phyloP scores from a whole-genome alignment of 35 echinoderm and acorn worm genomes.

The Ptychodera flava region DNA sequence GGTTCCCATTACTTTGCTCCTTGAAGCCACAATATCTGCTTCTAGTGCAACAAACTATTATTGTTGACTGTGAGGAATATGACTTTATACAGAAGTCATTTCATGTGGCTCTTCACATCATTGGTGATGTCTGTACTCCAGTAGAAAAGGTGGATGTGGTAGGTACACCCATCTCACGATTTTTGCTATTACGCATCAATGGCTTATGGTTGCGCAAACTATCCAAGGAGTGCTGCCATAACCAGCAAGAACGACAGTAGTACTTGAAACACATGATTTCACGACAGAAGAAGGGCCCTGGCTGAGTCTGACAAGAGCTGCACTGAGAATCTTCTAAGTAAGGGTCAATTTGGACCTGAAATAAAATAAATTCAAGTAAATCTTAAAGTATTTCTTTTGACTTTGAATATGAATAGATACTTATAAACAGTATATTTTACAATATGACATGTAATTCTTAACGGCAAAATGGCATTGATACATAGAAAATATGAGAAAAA shows the following conservation, averaged over 20 bases:
- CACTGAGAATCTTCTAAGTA: conserved; percentile 93
- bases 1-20: too few relatives aligned
- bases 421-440: too few relatives aligned
- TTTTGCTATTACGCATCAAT: conserved; percentile 70
- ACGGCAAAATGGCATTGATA: too few relatives aligned
- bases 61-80: too few relatives aligned
- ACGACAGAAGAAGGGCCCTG: conserved; percentile 96
- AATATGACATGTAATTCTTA: too few relatives aligned
- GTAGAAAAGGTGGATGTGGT: neutral
- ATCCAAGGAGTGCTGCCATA: conserved; percentile 93
- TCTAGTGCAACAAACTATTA: too few relatives aligned
- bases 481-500: too few relatives aligned
- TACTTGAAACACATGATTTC: conserved; percentile 94
- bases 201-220: conserved; percentile 84
- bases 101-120: too few relatives aligned
- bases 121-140: neutral
- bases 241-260: conserved; percentile 96
- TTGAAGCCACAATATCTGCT: too few relatives aligned
- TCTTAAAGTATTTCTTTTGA: too few relatives aligned
- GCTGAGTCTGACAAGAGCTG: conserved; percentile 71
- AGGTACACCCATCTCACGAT: neutral
- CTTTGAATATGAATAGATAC: too few relatives aligned
- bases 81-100: too few relatives aligned
- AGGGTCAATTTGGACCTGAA: conserved; percentile 92
- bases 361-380: conserved; percentile 16